Conservation (phyloP, 2,113 vertebrate species). For the Aix galericulata region DNA sequence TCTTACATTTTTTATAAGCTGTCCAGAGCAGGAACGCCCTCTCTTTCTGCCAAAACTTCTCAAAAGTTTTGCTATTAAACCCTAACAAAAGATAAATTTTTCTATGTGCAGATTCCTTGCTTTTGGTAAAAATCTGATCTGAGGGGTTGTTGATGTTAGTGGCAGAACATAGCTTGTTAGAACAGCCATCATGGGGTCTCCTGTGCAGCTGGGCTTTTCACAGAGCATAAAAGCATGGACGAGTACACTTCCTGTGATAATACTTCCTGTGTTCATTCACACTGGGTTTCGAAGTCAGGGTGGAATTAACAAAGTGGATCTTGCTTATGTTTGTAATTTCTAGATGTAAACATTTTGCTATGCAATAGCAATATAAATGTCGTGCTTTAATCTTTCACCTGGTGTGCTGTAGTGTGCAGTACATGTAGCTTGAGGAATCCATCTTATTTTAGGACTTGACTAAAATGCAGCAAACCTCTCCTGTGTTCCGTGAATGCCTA, state of each 20-base stretch:
- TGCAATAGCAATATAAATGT: not conserved
- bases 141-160: not conserved
- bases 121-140: not conserved
- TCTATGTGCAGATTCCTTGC: not conserved
- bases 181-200: not conserved
- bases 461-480: not conserved
- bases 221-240: not conserved
- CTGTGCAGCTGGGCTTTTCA: not conserved
- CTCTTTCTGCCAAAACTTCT: not conserved
- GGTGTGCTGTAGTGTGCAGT: not conserved
- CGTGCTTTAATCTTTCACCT: not conserved
- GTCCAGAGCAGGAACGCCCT: not conserved
- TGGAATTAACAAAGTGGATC: not conserved
- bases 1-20: not conserved
- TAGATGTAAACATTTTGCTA: not conserved
- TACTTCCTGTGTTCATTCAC: not conserved
- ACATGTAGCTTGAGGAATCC: not conserved
- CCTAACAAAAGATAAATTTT: not conserved
- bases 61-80: not conserved
- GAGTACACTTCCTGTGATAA: accelerated
- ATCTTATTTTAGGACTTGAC: not conserved
- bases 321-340: not conserved
- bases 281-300: not conserved
- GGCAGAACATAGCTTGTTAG: not conserved
- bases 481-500: accelerated